Percentiles rank a stretch among this genome's conserved stretches.
Conservation (phyloP, 2,888 invertebrate species). For the Brachyptera putata region DNA sequence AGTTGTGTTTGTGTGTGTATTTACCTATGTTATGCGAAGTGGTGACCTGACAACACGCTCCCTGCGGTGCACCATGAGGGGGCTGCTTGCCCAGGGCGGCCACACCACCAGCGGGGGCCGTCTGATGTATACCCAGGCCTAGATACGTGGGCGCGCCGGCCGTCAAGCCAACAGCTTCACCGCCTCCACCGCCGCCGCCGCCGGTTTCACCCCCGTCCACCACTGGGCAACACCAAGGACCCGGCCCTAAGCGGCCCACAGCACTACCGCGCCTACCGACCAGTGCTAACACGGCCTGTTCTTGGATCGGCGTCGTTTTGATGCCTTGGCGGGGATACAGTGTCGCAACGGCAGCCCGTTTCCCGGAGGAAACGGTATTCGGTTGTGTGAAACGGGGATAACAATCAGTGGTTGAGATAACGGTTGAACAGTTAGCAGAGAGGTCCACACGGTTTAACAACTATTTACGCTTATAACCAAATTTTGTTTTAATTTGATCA, state of each 20-base stretch:
- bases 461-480: neutral
- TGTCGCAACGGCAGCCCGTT: neutral
- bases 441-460: neutral
- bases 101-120: constrained; percentile 4
- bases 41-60: constrained; percentile 42
- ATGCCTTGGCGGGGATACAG: neutral
- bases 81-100: constrained; percentile 13
- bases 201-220: neutral
- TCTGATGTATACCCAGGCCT: constrained; percentile 13
- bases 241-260: neutral
- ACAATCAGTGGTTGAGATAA: no score
- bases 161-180: constrained; percentile 27
- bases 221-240: neutral
- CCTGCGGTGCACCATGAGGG: constrained; percentile 30
- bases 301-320: neutral
- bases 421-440: neutral
- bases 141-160: constrained; percentile 17
- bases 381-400: no score
- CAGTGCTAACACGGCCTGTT: neutral
- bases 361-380: no score
- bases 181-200: constrained; percentile 19
- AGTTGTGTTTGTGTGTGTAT: no score
- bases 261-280: neutral
- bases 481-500: no score
- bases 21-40: constrained; percentile 50